These are phyloP conservation scores for Melitaea athalia DNA, from an alignment of 2,888 invertebrate species.

Conservation along the genomic window DNA sequence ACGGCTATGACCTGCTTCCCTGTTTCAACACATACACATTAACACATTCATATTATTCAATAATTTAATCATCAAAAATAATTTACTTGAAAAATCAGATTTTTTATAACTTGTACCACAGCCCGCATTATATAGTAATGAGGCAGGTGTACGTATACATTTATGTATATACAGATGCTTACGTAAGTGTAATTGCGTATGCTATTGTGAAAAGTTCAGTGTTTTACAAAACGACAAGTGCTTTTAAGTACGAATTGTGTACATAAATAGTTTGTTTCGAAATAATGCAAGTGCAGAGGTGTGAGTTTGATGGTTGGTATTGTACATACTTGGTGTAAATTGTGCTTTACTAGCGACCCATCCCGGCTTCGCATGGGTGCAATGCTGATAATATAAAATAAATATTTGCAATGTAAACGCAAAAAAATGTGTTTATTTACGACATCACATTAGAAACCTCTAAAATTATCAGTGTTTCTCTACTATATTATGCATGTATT, in stretches of 20 bases:
- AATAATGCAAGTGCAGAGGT: slow-evolving; percentile 13
- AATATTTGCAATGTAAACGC: too few relatives aligned
- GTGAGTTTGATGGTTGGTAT: slow-evolving; percentile 6
- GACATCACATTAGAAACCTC: too few relatives aligned
- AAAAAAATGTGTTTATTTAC: too few relatives aligned
- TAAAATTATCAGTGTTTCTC: too few relatives aligned
- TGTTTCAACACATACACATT: too few relatives aligned
- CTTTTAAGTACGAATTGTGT: slow-evolving; percentile 32
- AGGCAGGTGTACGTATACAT: slow-evolving; percentile 22
- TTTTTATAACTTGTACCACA: slow-evolving; percentile 22
- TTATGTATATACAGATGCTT: slow-evolving; percentile 31
- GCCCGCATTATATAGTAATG: slow-evolving; percentile 39
- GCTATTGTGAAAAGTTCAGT: slow-evolving; percentile 41
- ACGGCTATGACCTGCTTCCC: too few relatives aligned
- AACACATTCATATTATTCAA: too few relatives aligned
- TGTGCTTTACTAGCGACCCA: too few relatives aligned
- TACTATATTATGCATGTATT: too few relatives aligned
- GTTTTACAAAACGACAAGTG: slow-evolving; percentile 38
- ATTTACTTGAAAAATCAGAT: background rate
- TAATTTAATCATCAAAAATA: background rate
- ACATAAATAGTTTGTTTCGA: slow-evolving; percentile 23
- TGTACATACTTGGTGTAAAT: background rate
- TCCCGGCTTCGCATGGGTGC: too few relatives aligned
- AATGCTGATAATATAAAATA: too few relatives aligned
- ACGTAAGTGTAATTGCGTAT: slow-evolving; percentile 43